Base-by-base conservation (phyloP, 2,113 vertebrate genomes). In the Odontophorus gujanensis region DNA sequence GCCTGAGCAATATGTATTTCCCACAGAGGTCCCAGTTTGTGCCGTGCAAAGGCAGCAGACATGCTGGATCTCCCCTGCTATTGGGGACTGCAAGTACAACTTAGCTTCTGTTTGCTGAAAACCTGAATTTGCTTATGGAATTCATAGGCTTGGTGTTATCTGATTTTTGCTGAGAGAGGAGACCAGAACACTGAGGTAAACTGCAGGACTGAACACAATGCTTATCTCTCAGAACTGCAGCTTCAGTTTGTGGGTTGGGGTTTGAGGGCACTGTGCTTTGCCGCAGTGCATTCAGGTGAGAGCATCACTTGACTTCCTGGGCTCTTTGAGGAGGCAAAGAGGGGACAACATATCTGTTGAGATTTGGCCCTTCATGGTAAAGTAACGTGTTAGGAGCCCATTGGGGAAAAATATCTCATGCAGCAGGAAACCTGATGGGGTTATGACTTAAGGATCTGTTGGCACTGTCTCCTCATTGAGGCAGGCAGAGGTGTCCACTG, bases 1-100 rank as follows among this genome's bases (percentile, higher is more conserved):
- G 61, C 34, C 85, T 80, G 63, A 65, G n/a, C 51, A 48, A 84
- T 94, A 61, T 14, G 24, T 0, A 0, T 66, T 95, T 94, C 87
- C 90, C 48, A 15, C 87, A 90, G 87, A 87, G 85, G 63, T 95
- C 95, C 82, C 93, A 62, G 24, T 92, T 84, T 87, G 47, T 85
- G 82, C 34, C 78, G 61, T 63, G 55, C 38, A 68, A 87, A 73
- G 89, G 80, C 36, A 82, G 72, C 8, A 3, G 59, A 48, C 0
- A 1, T 50, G 69, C 36, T 77, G 25, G 61, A 51, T 86, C 62
- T 92, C 57, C 67, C 65, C 9, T 0, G 20, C 72, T 77, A 47
- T 4, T 57, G 76, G 66, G 63, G 72, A 11, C 85, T 30, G 79
- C 59, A 38, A 40, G 77, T 53, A 10, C 34, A 77, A 42, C 79